A percentile compares a stretch with the other conserved stretches of the same genome.
phyloP scores from a whole-genome alignment of 2,888 invertebrate species.

The Diadegma fenestrale region DNA sequence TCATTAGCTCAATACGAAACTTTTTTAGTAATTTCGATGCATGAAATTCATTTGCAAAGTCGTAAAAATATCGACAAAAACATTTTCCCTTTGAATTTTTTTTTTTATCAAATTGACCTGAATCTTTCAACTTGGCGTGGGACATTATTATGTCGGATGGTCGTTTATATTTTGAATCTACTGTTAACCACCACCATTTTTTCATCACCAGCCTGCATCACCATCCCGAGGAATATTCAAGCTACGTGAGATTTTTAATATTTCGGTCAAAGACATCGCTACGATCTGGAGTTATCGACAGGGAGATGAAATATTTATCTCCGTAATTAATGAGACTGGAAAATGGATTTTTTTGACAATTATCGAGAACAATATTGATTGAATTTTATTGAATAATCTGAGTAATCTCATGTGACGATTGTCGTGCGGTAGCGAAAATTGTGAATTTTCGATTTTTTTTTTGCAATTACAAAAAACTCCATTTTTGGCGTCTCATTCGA shows the following conservation, averaged over 20 bases:
- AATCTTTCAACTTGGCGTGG: slow-evolving; percentile 43
- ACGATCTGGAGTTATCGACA: background rate
- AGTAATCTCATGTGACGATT: too few species aligned
- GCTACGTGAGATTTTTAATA: slow-evolving; percentile 41
- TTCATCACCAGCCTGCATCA: slow-evolving; percentile 50
- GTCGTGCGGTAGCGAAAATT: too few species aligned
- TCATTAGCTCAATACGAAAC: background rate
- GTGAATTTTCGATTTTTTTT: background rate
- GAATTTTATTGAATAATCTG: too few species aligned
- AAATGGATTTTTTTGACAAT: background rate
- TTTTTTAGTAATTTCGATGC: background rate
- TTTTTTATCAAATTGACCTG: background rate
- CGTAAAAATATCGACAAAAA: background rate
- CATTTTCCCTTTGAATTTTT: background rate
- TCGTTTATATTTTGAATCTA: slow-evolving; percentile 29
- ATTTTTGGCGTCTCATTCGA: background rate
- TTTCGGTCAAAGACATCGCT: slow-evolving; percentile 20
- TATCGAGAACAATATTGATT: background rate
- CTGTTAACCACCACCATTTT: slow-evolving; percentile 39
- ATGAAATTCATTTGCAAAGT: background rate
- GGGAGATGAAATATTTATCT: slow-evolving; percentile 6
- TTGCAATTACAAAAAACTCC: background rate
- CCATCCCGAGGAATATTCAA: slow-evolving; percentile 47
- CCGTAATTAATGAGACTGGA: background rate
- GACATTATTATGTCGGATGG: slow-evolving; percentile 33